Base-by-base conservation (phyloP, 2,797 vertebrate genomes). In the Tamandua tetradactyla region DNA sequence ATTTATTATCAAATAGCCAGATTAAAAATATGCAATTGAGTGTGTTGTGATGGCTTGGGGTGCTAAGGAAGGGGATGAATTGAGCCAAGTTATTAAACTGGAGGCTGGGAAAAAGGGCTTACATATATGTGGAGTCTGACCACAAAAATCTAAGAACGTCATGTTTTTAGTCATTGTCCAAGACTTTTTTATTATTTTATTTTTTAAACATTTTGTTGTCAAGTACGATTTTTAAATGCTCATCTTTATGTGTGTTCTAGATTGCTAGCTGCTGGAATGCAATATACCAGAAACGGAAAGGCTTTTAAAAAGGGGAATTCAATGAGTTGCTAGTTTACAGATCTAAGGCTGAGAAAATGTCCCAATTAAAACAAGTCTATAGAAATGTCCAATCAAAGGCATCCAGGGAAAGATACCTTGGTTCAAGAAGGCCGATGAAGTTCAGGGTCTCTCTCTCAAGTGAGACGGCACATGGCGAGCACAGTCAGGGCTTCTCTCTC, bases 1-100 rank as follows among this genome's bases (percentile, higher is more conserved):
- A 90, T 86, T 96, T 83, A 82, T 82, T 62, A 55, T 88, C 22
- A 93, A 12, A 15, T 82, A 88, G 83, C 92, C 62, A 88, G 79
- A 85, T 84, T 71, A 84, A 88, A 74, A 93, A 80, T 62, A 66
- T 49, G 15, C 10, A 59, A 0, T 66, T 75, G 25, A 74, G 4
- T 52, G 14, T 87, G 22, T 8, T 79, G 1, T 72, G 55, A 68
- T 61, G 35, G 7, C 42, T 81, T 49, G 44, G 32, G 8, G 1
- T 30, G 3, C 30, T 44, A 72, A 49, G 25, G 11, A 94, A 57
- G 10, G 93, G 15, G 20, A 37, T 66, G 7, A 4, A 30, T 57
- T 59, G 37, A 82, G n/a, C 37, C 49, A 68, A 3, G 42, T n/a
- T 72, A 25, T 57, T 59, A 75, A 76, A 12, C 12, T 68, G 17